Conservation (phyloP, 1,140 invertebrate genomes). For the Papilio helenus region DNA sequence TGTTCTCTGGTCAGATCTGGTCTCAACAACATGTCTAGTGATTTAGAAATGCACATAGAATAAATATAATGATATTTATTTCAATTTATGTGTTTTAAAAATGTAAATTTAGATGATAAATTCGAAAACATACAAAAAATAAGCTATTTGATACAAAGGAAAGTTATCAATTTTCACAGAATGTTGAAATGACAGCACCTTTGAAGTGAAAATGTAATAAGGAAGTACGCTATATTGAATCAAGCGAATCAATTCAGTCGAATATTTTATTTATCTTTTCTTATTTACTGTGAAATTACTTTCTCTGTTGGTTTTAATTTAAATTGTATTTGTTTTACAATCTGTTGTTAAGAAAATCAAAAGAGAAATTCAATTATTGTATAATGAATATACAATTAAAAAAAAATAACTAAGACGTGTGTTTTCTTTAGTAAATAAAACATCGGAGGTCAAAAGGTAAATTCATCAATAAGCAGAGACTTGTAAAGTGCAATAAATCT, state of each 20-base stretch:
- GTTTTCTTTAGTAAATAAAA: neutral
- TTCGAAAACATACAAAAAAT: neutral
- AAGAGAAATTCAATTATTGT: neutral
- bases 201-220: conserved; percentile 24
- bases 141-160: neutral
- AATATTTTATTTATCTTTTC: conserved; percentile 5
- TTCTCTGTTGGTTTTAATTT: neutral
- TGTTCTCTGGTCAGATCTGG: too few relatives aligned
- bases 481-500: conserved; percentile 16
- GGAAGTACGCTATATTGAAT: conserved; percentile 9
- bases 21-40: too few relatives aligned
- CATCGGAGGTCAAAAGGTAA: conserved; percentile 1
- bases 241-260: neutral
- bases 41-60: too few relatives aligned
- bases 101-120: neutral
- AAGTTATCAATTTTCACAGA: neutral
- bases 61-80: too few relatives aligned
- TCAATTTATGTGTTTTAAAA: neutral
- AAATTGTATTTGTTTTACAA: neutral
- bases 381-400: neutral
- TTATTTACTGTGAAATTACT: neutral
- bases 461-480: conserved; percentile 2
- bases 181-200: neutral
- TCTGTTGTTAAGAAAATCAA: neutral
- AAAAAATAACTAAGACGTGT: neutral